Evolutionary conservation across 1,140 invertebrate genomes (phyloP), one percentile per base, ranked within the genome.

Genomic region (Artemia franciscana): DNA sequence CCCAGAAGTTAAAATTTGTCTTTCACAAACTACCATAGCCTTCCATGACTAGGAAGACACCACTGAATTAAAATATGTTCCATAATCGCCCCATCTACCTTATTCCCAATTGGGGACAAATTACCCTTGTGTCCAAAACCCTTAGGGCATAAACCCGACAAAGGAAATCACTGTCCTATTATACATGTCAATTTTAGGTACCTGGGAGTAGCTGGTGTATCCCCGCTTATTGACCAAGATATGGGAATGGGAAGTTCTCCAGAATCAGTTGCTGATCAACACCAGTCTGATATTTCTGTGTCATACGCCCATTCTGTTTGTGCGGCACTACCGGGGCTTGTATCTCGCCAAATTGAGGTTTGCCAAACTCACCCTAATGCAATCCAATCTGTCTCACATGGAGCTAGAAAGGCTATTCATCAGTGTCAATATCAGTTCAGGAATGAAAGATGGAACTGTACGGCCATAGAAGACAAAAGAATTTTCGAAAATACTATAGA

Each of bases 361-460:
- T 70, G 69, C 61, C 71, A 77, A 65, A 68, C 69, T 23, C 72
- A 78, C 69, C 79, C 75, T 12, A 73, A 77, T 66, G 74, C 77
- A 28, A 78, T 78, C 67, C 69, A 72, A 12, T 72, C 72, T 15
- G 73, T 79, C 21, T 73, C 75, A 4, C 71, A 77, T 28, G 79
- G 79, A 23, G 76, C 78, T 1, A 67, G 73, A 62, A 61, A 58
- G 28, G 79, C 77, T 1, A 75, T 80, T 26, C 67, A 72, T 27
- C 78, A 80, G 64, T 81, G 79, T 64, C 78, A 80, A 67, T 70
- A 73, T 60, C 79, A 80, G 67, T 82, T 81, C 67, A 66, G 72
- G 5, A 69, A 76, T 66, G 77, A 81, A 66, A 69, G 78, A 26
- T 81, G 79, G 79, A 81, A 81, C 69, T 81, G 79, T 65, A 71